These are phyloP conservation scores for Luperina testacea DNA, from an alignment of 2,888 invertebrate genomes.

Conservation along the genomic window DNA sequence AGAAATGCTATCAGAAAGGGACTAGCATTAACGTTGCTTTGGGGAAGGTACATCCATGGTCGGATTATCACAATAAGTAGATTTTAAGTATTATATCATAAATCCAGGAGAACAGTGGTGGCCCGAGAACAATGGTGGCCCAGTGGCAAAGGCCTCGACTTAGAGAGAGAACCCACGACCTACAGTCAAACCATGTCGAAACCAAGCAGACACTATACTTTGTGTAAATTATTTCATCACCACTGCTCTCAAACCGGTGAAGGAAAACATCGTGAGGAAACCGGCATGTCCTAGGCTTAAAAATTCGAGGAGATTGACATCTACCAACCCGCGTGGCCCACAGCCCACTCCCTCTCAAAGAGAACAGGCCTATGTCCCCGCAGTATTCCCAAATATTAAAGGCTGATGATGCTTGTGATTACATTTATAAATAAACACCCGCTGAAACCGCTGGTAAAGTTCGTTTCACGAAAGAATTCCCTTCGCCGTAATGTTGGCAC, in stretches of 20 bases:
- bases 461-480: no score
- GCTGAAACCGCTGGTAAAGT: no score
- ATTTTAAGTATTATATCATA: constrained; percentile 8
- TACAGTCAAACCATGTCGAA: no score
- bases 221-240: neutral
- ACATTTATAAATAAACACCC: neutral
- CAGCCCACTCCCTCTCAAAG: neutral
- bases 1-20: constrained; percentile 49
- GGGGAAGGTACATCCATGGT: constrained; percentile 41
- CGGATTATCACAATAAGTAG: constrained; percentile 17
- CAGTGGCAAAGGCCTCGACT: neutral
- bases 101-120: neutral
- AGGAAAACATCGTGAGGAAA: neutral
- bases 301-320: neutral
- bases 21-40: constrained; percentile 51
- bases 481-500: no score
- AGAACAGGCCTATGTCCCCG: neutral
- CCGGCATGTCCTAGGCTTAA: neutral
- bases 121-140: neutral
- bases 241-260: neutral
- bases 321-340: neutral
- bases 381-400: neutral
- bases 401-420: neutral
- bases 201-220: neutral
- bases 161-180: neutral